A percentile compares a stretch with the other conserved stretches of the same genome.
These are phyloP conservation scores for Syngnathus acus DNA, from an alignment of 2,797 vertebrate species.

Conservation along the genomic window DNA sequence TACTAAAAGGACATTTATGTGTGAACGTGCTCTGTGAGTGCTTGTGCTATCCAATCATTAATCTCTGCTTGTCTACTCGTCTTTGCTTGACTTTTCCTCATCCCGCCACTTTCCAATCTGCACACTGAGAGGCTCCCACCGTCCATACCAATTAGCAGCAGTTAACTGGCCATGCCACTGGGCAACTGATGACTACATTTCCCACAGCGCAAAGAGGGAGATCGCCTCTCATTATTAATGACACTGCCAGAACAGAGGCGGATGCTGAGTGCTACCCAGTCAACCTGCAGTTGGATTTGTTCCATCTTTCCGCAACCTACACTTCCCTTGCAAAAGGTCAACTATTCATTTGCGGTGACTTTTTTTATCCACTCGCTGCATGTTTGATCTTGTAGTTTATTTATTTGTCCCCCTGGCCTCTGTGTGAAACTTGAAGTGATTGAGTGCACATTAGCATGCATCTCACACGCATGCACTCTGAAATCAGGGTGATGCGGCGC, in stretches of 20 bases:
- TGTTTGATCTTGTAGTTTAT: slow-evolving; percentile 11
- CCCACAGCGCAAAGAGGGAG: slow-evolving; percentile 51
- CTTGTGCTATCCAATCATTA: slow-evolving; percentile 5
- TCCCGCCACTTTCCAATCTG: slow-evolving; percentile 36
- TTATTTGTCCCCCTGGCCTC: neutral
- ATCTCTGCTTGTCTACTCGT: slow-evolving; percentile 5
- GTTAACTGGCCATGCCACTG: slow-evolving; percentile 58
- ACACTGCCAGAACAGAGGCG: slow-evolving; percentile 38
- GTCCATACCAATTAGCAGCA: slow-evolving; percentile 66
- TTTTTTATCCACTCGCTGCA: slow-evolving; percentile 5
- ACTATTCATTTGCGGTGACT: slow-evolving; percentile 7
- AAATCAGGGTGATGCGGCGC: neutral
- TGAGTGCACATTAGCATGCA: neutral
- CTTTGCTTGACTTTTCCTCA: slow-evolving; percentile 16
- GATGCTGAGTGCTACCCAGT: slow-evolving; percentile 42
- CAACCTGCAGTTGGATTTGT: slow-evolving; percentile 47
- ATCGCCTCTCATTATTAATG: slow-evolving; percentile 61
- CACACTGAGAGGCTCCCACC: slow-evolving; percentile 54
- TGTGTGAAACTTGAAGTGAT: neutral
- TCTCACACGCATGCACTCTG: neutral
- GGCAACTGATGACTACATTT: slow-evolving; percentile 65
- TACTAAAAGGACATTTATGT: neutral
- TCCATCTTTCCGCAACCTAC: slow-evolving; percentile 31
- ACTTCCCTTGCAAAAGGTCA: slow-evolving; percentile 39
- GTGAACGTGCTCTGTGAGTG: neutral